Evolutionary conservation across 2,113 vertebrate species (phyloP), one percentile per base, ranked within the genome.

Genomic region (Mus musculus): DNA sequence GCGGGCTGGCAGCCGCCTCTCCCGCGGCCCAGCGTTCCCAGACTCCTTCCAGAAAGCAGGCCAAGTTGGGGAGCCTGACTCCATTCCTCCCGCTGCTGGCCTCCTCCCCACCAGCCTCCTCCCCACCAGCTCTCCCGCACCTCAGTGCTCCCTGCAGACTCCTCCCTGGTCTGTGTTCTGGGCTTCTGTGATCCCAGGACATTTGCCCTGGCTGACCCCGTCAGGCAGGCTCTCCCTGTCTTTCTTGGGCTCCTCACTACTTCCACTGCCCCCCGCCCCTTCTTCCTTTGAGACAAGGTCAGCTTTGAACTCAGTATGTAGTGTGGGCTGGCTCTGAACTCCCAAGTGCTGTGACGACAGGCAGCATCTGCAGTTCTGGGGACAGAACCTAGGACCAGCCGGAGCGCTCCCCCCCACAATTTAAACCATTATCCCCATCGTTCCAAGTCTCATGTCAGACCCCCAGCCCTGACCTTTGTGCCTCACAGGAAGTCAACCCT

Each of bases 1-100:
- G 87, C 88, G 11, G 81, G 91, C 96, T 33, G 67, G 95, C 94
- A 77, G 65, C 73, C 77, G 72, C 73, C 81, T 77, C 86, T 95
- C 76, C 78, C 69, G 65, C 52, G 56, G 82, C 75, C 85, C 84
- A 13, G 69, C 28, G 26, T 95, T 88, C 90, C 30, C 76, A 46
- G 73, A 63, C 78, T 42, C 75, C 94, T 84, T 87, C 95, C 82
- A 56, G 42, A 89, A 46, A 1, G 19, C 80, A 4, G 7, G 96
- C 77, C 91, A 20, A 67, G 54, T n/a, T n/a, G 30, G 46, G 24
- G 61, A 39, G 88, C n/a, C 73, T 49, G 59, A 19, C 69, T 54
- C 56, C 7, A 22, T n/a, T 39, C 24, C 61, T n/a, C 49, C 22
- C 7, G 5, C 30, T 67, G 0, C 87, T 30, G 49, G 67, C 30